phyloP scores from a whole-genome alignment of 1,140 invertebrate species.

The Copidosoma floridanum region DNA sequence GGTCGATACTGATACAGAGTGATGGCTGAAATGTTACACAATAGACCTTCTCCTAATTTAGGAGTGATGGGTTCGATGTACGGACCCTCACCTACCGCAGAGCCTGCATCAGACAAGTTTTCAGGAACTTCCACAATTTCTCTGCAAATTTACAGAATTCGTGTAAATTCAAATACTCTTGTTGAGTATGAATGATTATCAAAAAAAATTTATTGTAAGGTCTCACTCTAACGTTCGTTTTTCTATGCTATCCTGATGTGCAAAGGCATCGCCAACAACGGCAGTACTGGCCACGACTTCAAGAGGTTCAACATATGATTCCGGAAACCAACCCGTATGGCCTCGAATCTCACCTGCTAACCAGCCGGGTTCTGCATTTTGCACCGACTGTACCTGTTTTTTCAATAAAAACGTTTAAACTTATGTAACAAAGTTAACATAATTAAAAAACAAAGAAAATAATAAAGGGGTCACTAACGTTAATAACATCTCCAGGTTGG shows the following conservation, averaged over 20 bases:
- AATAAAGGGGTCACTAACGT: slow-evolving; percentile 66
- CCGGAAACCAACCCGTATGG: slow-evolving; percentile 95
- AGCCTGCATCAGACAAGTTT: slow-evolving; percentile 59
- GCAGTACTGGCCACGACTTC: slow-evolving; percentile 45
- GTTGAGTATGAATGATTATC: not conserved
- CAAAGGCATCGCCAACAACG: slow-evolving; percentile 34
- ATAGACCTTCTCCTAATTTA: slow-evolving; percentile 46
- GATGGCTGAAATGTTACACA: slow-evolving; percentile 56
- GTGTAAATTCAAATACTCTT: too few relatives aligned
- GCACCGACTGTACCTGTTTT: slow-evolving; percentile 71
- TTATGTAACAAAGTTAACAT: not conserved
- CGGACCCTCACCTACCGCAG: slow-evolving; percentile 50
- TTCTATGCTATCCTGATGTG: slow-evolving; percentile 52
- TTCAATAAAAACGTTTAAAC: not conserved
- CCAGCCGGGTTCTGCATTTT: slow-evolving; percentile 96
- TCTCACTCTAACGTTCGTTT: slow-evolving; percentile 56
- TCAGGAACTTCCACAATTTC: slow-evolving; percentile 76
- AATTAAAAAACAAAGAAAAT: not conserved
- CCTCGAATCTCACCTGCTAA: slow-evolving; percentile 86
- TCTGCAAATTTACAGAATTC: slow-evolving; percentile 49
- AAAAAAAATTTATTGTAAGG: not conserved
- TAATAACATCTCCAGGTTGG: slow-evolving; percentile 90
- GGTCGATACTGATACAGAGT: slow-evolving; percentile 68
- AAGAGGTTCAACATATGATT: slow-evolving; percentile 90
- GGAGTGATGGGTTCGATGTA: slow-evolving; percentile 44